phyloP scores from a whole-genome alignment of 2,888 invertebrate genomes.

The Microctonus aethiopoides region DNA sequence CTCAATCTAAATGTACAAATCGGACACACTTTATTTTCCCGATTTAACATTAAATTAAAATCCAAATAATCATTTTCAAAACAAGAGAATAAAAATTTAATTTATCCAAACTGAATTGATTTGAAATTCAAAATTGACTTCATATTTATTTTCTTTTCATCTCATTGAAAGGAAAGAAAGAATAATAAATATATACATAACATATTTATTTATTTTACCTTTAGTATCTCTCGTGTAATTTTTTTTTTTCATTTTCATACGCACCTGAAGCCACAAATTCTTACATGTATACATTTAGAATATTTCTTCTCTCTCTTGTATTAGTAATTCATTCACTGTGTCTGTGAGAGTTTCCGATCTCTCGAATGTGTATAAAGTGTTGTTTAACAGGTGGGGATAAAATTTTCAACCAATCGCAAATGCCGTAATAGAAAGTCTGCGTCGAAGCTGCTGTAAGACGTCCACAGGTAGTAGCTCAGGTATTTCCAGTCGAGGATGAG shows the following conservation, averaged over 20 bases:
- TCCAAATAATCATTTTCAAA: no score
- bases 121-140: no score
- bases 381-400: constrained; percentile 13
- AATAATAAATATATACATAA: neutral
- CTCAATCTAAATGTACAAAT: neutral
- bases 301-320: neutral
- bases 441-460: constrained; percentile 31
- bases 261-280: constrained; percentile 32
- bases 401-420: constrained; percentile 28
- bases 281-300: no score
- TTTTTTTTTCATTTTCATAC: constrained; percentile 15
- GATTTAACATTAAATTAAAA: no score
- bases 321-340: neutral
- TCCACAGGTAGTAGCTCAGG: constrained; percentile 56
- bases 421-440: constrained; percentile 30
- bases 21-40: neutral
- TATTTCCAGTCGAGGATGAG: constrained; percentile 64
- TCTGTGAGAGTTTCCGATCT: no score
- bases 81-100: neutral
- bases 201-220: neutral
- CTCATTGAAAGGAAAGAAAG: neutral
- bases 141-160: no score
- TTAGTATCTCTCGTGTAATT: neutral
- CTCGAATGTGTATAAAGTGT: neutral
- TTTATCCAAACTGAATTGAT: no score